Evolutionary conservation across 2,113 vertebrate species (phyloP), one percentile per base, ranked within the genome.

Genomic region (Centropristis striata): DNA sequence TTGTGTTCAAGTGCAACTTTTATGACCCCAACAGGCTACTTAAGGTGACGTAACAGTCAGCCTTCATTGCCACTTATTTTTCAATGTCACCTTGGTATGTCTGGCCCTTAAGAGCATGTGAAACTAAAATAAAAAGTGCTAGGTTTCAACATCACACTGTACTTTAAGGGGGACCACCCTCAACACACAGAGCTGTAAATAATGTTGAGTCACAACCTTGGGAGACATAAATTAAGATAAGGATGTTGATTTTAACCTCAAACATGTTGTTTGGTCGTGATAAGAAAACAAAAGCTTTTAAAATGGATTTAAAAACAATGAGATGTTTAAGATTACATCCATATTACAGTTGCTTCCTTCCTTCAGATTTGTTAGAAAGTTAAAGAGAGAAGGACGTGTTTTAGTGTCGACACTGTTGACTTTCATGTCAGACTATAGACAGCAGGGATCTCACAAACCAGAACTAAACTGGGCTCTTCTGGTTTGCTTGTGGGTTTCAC

Each of bases 401-500:
- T 83, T 16, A 51, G 21, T 32, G 4, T 53, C 0, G 5, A 54
- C 23, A 55, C 18, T 58, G 6, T 8, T 4, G 25, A 41, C 14
- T 42, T 47, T 65, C 57, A 80, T 78, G 55, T 81, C 60, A 54
- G 44, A 64, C 15, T 49, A 41, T 18, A 73, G 47, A 70, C 36
- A n/a, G 61, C 25, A 21, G 8, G 21, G 14, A 47, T 58, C 28
- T 70, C 51, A 49, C 41, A 69, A 65, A 59, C 50, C 54, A 81
- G 71, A 73, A 58, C 55, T 54, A 74, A 85, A 42, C 68, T 47
- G 55, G 53, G 32, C 36, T 86, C 53, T 16, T 50, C 42, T 50
- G 70, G 66, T 57, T 73, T 60, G 18, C 12, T 69, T 80, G 84
- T 75, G 81, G 75, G 63, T 83, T 32, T 50, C 36, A 21, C 32